phyloP scores from a whole-genome alignment of 2,888 invertebrate species.

The Leucoptera coffeella region DNA sequence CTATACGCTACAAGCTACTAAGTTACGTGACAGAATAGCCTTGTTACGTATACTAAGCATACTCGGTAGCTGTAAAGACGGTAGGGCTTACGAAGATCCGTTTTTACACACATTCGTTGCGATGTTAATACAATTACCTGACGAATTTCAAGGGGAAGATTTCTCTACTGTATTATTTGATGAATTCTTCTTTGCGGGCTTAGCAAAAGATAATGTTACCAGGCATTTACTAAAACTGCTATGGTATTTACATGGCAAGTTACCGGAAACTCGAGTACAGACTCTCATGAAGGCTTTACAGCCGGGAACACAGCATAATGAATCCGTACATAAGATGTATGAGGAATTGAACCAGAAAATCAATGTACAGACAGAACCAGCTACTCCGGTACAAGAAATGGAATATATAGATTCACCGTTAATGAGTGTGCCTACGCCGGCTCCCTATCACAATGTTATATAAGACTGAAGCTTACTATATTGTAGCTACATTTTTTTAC shows the following conservation, averaged over 20 bases:
- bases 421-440: conserved; percentile 79
- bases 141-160: conserved; percentile 90
- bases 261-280: conserved; percentile 72
- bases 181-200: conserved; percentile 88
- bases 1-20: conserved; percentile 84
- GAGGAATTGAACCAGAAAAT: conserved; percentile 75
- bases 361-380: conserved; percentile 61
- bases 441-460: conserved; percentile 70
- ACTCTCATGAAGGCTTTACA: conserved; percentile 77
- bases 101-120: conserved; percentile 89
- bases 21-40: conserved; percentile 73
- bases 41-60: conserved; percentile 83
- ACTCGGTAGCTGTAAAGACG: conserved; percentile 84
- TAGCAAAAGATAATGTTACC: conserved; percentile 85
- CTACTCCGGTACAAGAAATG: conserved; percentile 57
- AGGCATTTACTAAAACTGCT: conserved; percentile 84
- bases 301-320: conserved; percentile 73
- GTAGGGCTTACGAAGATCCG: conserved; percentile 91
- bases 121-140: conserved; percentile 78
- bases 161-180: conserved; percentile 94
- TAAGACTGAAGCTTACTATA: too few relatives aligned
- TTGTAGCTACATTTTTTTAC: too few relatives aligned
- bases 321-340: conserved; percentile 75
- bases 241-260: conserved; percentile 84
- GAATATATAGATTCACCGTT: conserved; percentile 78